A percentile compares a stretch with the other conserved stretches of the same genome.
Conservation (phyloP, 2,113 vertebrate species). For the Rhineura floridana region DNA sequence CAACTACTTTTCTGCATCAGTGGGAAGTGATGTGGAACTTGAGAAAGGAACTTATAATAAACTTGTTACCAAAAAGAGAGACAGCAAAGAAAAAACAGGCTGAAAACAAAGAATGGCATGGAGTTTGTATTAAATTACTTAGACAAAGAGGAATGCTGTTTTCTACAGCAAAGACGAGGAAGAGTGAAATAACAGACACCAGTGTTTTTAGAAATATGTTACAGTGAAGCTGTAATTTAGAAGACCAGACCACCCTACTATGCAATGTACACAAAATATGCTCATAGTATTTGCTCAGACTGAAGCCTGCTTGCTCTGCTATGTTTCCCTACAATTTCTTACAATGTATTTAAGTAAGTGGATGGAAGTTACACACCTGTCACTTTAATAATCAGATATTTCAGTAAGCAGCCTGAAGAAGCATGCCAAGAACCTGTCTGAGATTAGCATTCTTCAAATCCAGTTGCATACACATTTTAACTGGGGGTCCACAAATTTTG, state of each 20-base stretch:
- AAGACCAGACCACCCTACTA: not conserved
- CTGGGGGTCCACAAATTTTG: no score
- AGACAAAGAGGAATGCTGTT: not conserved
- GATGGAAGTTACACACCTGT: not conserved
- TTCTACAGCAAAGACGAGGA: not conserved
- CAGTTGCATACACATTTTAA: not conserved
- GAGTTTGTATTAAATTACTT: not conserved
- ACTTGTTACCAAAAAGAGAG: not conserved
- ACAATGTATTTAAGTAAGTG: not conserved
- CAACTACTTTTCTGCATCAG: not conserved
- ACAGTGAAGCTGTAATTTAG: not conserved
- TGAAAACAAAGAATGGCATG: not conserved
- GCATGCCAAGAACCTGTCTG: not conserved
- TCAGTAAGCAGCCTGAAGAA: not conserved
- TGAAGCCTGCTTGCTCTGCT: not conserved
- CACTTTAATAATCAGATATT: not conserved
- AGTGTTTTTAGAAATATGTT: no score
- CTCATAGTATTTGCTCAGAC: not conserved
- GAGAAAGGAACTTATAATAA: not conserved
- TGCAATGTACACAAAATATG: not conserved
- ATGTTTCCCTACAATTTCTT: not conserved
- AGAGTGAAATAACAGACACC: not conserved
- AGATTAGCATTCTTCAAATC: not conserved
- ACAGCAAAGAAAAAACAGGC: not conserved
- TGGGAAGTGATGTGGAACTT: not conserved